Conservation (phyloP, 1,140 invertebrate genomes). For the Dendroctonus ponderosae region DNA sequence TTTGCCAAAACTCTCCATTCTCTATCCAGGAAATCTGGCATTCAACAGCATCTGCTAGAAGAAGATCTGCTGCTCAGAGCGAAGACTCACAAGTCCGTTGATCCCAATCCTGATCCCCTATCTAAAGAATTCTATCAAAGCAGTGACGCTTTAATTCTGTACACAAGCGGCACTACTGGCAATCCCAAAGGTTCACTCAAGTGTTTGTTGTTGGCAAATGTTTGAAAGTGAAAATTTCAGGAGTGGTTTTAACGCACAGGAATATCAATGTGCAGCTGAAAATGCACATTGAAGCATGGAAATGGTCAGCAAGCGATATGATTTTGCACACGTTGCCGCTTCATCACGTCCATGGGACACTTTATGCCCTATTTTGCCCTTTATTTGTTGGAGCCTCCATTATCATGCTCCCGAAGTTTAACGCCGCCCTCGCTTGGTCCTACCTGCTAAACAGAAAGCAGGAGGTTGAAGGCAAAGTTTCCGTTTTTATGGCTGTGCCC, state of each 20-base stretch:
- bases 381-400: conserved; percentile 71
- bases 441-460: conserved; percentile 65
- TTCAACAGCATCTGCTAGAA: conserved; percentile 37
- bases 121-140: conserved; percentile 56
- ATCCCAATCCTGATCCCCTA: neutral
- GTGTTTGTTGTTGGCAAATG: neutral
- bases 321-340: conserved; percentile 81
- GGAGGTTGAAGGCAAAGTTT: conserved; percentile 58
- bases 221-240: conserved; percentile 47
- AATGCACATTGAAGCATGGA: conserved; percentile 72
- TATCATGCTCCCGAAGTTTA: conserved; percentile 73
- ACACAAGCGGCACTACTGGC: conserved; percentile 85
- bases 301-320: conserved; percentile 66
- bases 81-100: neutral
- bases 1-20: conserved; percentile 60
- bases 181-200: conserved; percentile 65
- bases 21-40: conserved; percentile 53
- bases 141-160: conserved; percentile 76
- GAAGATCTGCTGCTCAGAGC: conserved; percentile 47
- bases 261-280: conserved; percentile 71
- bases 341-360: conserved; percentile 86
- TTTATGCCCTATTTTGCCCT: conserved; percentile 78
- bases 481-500: conserved; percentile 85
- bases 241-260: conserved; percentile 76
- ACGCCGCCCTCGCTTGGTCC: conserved; percentile 70